A percentile compares a stretch with the other conserved stretches of the same genome.
These are phyloP conservation scores for Lichenostomus cassidix DNA, from an alignment of 2,113 vertebrate genomes.

Conservation along the genomic window DNA sequence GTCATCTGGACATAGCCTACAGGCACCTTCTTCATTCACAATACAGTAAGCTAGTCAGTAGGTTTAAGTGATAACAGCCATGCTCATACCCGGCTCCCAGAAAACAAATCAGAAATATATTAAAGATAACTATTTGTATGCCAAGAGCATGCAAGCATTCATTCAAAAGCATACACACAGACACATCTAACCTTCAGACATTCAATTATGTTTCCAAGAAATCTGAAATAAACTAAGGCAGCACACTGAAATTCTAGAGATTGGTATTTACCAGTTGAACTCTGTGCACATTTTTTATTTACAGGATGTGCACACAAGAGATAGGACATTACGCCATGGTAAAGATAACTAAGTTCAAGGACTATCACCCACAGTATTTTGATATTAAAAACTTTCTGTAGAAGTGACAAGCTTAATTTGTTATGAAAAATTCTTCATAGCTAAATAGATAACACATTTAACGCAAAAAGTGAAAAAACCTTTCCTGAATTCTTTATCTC, in stretches of 20 bases:
- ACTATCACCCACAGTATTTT: not conserved
- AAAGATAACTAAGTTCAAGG: not conserved
- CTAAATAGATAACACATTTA: not conserved
- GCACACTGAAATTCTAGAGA: not conserved
- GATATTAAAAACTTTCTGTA: not conserved
- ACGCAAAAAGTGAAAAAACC: not conserved
- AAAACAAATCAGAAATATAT: not conserved
- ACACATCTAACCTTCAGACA: not conserved
- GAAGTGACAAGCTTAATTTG: not conserved
- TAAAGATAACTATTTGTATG: not conserved
- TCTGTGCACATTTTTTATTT: not conserved
- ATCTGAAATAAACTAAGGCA: not conserved
- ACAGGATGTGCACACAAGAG: not conserved
- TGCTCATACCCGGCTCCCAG: not conserved
- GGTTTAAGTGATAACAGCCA: not conserved
- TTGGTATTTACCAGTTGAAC: not conserved
- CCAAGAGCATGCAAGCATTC: not conserved
- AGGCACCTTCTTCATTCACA: not conserved
- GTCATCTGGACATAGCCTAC: not conserved
- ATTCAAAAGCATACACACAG: not conserved
- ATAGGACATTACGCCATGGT: not conserved
- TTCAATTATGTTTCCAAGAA: not conserved
- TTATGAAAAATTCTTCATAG: not conserved
- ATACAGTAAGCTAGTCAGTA: not conserved
- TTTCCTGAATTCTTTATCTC: not conserved